Evolutionary conservation across 2,888 invertebrate species (phyloP).

Genomic region (Philopedon plagiatum): DNA sequence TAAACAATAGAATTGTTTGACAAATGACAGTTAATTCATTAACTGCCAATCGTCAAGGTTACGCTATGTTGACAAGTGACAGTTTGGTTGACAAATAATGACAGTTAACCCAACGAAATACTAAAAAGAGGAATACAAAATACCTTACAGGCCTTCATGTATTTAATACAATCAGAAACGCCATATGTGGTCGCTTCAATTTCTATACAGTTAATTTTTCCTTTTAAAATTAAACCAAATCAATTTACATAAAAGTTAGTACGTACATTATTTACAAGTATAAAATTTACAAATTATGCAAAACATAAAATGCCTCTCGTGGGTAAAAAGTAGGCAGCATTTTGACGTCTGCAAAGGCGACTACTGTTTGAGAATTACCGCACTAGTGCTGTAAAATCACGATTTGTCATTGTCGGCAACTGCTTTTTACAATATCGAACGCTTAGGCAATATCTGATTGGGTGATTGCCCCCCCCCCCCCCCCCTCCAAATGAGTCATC

Average conservation of each 20-base stretch:
- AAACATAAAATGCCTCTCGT: conserved; percentile 13
- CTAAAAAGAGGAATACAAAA: not conserved
- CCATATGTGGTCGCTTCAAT: not conserved
- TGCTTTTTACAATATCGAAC: no score
- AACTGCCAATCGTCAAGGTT: no score
- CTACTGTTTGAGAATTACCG: not conserved
- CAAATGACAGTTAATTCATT: no score
- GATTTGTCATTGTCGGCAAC: no score
- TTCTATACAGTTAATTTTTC: conserved; percentile 14
- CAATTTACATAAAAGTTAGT: conserved; percentile 19
- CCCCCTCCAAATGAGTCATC: no score
- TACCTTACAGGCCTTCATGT: not conserved
- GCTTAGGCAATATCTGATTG: no score
- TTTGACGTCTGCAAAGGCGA: not conserved
- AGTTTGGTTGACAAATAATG: not conserved
- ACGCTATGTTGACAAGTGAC: no score
- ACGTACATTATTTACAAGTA: conserved; percentile 26
- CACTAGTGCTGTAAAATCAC: no score
- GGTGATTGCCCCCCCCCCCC: no score
- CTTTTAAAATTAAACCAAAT: not conserved
- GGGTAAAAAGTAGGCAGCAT: not conserved
- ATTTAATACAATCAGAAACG: conserved; percentile 5
- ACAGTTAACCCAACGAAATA: no score
- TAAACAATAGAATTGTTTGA: no score
- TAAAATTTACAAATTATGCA: conserved; percentile 13